Base-by-base conservation (phyloP, 2,113 vertebrate genomes). In the Psephotus haematonotus region DNA sequence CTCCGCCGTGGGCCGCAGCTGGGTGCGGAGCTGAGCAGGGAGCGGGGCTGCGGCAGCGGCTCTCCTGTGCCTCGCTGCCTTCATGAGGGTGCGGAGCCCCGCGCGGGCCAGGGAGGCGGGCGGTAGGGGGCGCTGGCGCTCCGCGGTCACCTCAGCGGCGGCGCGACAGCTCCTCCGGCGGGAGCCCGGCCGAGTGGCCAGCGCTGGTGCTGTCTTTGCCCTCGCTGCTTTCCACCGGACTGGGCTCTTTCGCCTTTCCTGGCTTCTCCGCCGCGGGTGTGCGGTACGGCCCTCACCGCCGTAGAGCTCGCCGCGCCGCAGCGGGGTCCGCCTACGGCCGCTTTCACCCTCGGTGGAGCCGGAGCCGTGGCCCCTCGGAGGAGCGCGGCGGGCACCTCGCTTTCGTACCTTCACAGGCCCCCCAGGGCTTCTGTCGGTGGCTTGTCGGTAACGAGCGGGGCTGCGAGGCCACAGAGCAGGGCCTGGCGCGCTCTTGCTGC, bases 51-150 rank as follows among this genome's bases (percentile, higher is more conserved):
- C 5, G 9, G 23, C 3, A 17, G 59, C 24, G 13, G 27, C 17
- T 28, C 9, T 18, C 9, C 29, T 4, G 29, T 4, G 11, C 19
- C 12, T 31, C 28, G 19, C 18, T n/a, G 15, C 6, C 19, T 52
- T n/a, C 33, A 2, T 28, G 37, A n/a, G 67, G 35, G 29, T 3
- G 62, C 7, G 11, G 37, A 53, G 57, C 49, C 10, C 68, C 13
- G 12, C 25, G 17, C 22, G 20, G 15, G 12, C 28, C 9, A 13
- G 28, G 13, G 39, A 18, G 29, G 44, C 27, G 47, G 20, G 35
- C 35, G 44, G 71, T 25, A 92, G 91, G 91, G 72, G 91, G 85
- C 79, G 91, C 85, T 82, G 85, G 37, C 33, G 57, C 25, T 78
- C 78, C 17, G 91, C 12, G 37, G 25, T 77, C 57, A 19, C 33